These are phyloP conservation scores for Mylabris phalerata DNA, from an alignment of 1,140 invertebrate species.

Conservation along the genomic window DNA sequence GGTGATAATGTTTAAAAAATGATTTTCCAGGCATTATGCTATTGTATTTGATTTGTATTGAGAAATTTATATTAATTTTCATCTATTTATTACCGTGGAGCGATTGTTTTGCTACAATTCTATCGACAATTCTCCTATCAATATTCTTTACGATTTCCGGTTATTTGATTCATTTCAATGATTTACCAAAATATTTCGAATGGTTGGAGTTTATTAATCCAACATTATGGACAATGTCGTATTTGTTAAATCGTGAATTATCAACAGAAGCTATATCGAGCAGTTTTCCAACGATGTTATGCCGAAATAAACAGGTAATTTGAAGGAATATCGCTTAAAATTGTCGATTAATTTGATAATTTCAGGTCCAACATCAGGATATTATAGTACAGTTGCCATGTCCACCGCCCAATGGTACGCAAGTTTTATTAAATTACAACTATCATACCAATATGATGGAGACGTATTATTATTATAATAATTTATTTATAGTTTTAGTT, in stretches of 20 bases:
- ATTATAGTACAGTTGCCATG: constrained; percentile 75
- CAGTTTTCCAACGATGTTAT: constrained; percentile 48
- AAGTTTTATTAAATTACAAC: constrained; percentile 57
- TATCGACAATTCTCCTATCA: constrained; percentile 57
- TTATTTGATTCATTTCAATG: constrained; percentile 62
- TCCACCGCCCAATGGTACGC: constrained; percentile 66
- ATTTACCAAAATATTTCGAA: constrained; percentile 58
- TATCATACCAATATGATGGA: constrained; percentile 41
- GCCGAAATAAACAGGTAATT: constrained; percentile 60
- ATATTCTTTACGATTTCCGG: constrained; percentile 61
- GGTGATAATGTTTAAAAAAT: not conserved
- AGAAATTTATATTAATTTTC: constrained; percentile 63
- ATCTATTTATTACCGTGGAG: constrained; percentile 56
- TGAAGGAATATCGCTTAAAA: not conserved
- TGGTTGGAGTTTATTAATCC: constrained; percentile 67
- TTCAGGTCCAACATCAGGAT: constrained; percentile 67
- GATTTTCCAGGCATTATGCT: constrained; percentile 62
- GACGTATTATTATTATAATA: constrained; percentile 44
- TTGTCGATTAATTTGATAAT: constrained; percentile 28
- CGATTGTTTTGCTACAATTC: constrained; percentile 48
- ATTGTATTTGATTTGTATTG: constrained; percentile 65
- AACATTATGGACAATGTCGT: constrained; percentile 64
- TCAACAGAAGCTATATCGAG: constrained; percentile 54
- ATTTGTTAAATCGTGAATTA: constrained; percentile 60
- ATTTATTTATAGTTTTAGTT: constrained; percentile 49